Evolutionary conservation across 2,113 vertebrate species (phyloP), one percentile per base, ranked within the genome.

Genomic region (Mus spicilegus): DNA sequence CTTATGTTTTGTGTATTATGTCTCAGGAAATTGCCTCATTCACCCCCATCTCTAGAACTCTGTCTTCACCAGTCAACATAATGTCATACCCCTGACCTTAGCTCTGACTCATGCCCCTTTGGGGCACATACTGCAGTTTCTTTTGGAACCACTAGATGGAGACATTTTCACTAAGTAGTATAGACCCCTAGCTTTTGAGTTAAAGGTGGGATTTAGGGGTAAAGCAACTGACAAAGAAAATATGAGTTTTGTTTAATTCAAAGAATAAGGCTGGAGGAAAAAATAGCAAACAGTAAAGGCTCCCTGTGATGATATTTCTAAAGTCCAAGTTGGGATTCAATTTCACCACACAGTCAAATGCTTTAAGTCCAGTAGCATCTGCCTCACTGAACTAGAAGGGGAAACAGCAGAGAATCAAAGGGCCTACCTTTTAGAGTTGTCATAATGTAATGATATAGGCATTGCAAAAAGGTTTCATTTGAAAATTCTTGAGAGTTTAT

Each of bases 71-170:
- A 73, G 4, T 72, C 33, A 39, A 54, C n/a, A 51, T 4, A 65
- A 33, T 69, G 75, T 42, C 65, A 42, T 89, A 86, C 82, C 12
- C 28, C 39, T 93, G 46, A 80, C 73, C 14, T 56, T 61, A 67
- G 26, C 46, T 77, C 6, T 14, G 19, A 61, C 24, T 63, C 39
- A 76, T 54, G 7, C 20, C 81, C 36, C 69, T 95, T 63, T 73
- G 30, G 75, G 95, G 51, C 67, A 88, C n/a, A 9, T 42, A 9
- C 42, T 1, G 20, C 89, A 96, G 65, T 97, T 96, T 93, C 73
- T 93, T 75, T 90, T 96, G 46, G 3, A 91, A 94, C 96, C 96
- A 93, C 91, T 97, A 97, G 97, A 97, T 97, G 96, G 96, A 93
- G 88, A 88, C 17, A 28, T 96, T 96, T 94, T 96, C 93, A 94